Conservation (phyloP, 37 sponge, comb jelly and placozoan species). For the Beroe forskalii region DNA sequence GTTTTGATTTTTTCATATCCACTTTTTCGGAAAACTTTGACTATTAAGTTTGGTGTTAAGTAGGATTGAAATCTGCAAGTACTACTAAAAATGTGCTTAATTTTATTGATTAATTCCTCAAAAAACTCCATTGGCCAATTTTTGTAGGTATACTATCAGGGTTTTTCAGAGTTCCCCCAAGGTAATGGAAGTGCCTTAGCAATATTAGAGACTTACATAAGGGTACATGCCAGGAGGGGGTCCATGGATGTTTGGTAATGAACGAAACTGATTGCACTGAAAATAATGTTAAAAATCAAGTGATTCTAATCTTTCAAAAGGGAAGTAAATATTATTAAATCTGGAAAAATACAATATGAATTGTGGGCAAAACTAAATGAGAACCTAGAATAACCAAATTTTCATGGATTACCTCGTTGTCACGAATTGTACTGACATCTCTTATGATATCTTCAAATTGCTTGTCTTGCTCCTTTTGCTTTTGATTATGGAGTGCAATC, state of each 20-base stretch:
- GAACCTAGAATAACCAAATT: neutral
- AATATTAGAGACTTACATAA: slow-evolving; percentile 16
- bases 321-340: neutral
- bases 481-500: slow-evolving; percentile 56
- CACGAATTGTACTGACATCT: slow-evolving; percentile 56
- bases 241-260: slow-evolving; percentile 45
- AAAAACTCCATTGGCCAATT: too few relatives aligned
- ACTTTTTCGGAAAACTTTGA: too few relatives aligned
- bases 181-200: neutral
- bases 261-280: slow-evolving; percentile 64
- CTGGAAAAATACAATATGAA: too few relatives aligned
- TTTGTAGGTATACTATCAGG: too few relatives aligned
- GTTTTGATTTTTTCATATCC: too few relatives aligned
- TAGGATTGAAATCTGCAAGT: too few relatives aligned
- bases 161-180: too few relatives aligned
- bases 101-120: too few relatives aligned
- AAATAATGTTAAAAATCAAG: neutral
- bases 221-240: slow-evolving; percentile 63
- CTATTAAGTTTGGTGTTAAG: too few relatives aligned
- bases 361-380: neutral
- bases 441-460: slow-evolving; percentile 58
- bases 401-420: slow-evolving; percentile 5
- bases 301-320: neutral
- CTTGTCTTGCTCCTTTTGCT: slow-evolving; percentile 40
- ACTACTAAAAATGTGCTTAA: too few relatives aligned